A percentile compares a stretch with the other conserved stretches of the same genome.
Evolutionary conservation across 2,888 invertebrate species (phyloP).

Genomic region (Phortica magna): DNA sequence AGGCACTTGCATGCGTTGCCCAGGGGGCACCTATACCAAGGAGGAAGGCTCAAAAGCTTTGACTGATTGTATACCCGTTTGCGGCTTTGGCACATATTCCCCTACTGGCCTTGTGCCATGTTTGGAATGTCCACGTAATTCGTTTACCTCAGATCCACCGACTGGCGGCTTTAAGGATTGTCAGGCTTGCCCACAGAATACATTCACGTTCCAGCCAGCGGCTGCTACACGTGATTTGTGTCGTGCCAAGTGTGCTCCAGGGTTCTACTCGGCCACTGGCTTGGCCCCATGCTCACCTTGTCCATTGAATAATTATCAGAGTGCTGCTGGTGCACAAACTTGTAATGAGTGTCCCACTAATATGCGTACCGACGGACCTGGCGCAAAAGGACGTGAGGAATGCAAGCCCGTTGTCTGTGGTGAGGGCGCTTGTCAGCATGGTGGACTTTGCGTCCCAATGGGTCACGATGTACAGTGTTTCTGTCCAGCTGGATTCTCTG

Average conservation of each 20-base stretch:
- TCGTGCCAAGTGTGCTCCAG: conserved; percentile 92
- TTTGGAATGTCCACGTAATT: conserved; percentile 94
- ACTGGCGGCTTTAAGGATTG: conserved; percentile 95
- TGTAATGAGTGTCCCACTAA: conserved; percentile 95
- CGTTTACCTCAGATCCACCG: conserved; percentile 92
- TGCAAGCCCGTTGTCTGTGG: conserved; percentile 93
- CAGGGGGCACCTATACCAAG: conserved; percentile 93
- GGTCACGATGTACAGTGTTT: conserved; percentile 94
- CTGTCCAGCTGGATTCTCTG: conserved; percentile 96
- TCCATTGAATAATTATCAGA: conserved; percentile 94
- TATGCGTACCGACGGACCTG: conserved; percentile 89
- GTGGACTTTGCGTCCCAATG: conserved; percentile 93
- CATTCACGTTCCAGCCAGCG: conserved; percentile 94
- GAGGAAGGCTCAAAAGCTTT: conserved; percentile 93
- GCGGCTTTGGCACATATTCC: conserved; percentile 97
- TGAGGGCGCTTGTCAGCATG: conserved; percentile 92
- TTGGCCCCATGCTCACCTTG: conserved; percentile 95
- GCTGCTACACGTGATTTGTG: conserved; percentile 90
- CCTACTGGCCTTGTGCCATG: conserved; percentile 96
- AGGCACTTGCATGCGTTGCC: conserved; percentile 93
- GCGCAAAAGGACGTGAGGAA: conserved; percentile 89
- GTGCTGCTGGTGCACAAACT: conserved; percentile 88
- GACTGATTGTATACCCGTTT: conserved; percentile 93
- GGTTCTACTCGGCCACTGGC: conserved; percentile 95
- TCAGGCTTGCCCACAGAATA: conserved; percentile 92